Percentiles rank a stretch among this genome's conserved stretches.
Evolutionary conservation across 2,888 invertebrate genomes (phyloP).

Genomic region (Drosophila imparisetae): DNA sequence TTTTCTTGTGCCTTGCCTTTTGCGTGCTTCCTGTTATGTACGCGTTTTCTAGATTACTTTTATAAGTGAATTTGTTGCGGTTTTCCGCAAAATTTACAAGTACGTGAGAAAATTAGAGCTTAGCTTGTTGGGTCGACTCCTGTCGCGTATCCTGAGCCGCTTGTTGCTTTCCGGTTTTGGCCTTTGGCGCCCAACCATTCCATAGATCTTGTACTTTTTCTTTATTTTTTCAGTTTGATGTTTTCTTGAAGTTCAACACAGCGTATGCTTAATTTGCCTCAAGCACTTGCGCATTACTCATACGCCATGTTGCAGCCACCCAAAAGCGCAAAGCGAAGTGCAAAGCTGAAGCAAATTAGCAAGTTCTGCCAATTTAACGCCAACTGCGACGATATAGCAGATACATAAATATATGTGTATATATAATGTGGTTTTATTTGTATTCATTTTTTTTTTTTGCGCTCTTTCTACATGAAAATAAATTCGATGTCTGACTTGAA

Average conservation of each 20-base stretch:
- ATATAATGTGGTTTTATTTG: not conserved
- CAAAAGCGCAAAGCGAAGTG: slow-evolving; percentile 31
- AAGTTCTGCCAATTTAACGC: slow-evolving; percentile 67
- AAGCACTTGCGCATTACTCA: slow-evolving; percentile 43
- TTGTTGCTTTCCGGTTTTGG: slow-evolving; percentile 59
- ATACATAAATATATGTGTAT: not conserved
- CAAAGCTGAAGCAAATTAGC: slow-evolving; percentile 55
- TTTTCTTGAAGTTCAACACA: slow-evolving; percentile 30
- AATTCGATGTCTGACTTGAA: slow-evolving; percentile 77
- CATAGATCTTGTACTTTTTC: not conserved
- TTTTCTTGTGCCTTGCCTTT: slow-evolving; percentile 37
- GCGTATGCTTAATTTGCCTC: slow-evolving; percentile 62
- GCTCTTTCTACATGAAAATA: slow-evolving; percentile 70
- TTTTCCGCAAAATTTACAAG: slow-evolving; percentile 80
- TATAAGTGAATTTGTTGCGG: slow-evolving; percentile 79
- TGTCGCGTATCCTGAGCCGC: slow-evolving; percentile 49
- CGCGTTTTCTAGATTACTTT: slow-evolving; percentile 79
- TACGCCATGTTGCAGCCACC: slow-evolving; percentile 50
- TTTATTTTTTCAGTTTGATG: not conserved
- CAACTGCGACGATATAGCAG: slow-evolving; percentile 7
- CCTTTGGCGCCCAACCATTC: slow-evolving; percentile 2
- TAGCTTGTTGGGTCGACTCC: slow-evolving; percentile 55
- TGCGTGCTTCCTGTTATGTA: slow-evolving; percentile 73
- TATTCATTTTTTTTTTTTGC: slow-evolving; percentile 14
- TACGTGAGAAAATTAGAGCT: slow-evolving; percentile 80